These are phyloP conservation scores for Ceyx cyanopectus DNA, from an alignment of 2,113 vertebrate genomes.

Conservation along the genomic window DNA sequence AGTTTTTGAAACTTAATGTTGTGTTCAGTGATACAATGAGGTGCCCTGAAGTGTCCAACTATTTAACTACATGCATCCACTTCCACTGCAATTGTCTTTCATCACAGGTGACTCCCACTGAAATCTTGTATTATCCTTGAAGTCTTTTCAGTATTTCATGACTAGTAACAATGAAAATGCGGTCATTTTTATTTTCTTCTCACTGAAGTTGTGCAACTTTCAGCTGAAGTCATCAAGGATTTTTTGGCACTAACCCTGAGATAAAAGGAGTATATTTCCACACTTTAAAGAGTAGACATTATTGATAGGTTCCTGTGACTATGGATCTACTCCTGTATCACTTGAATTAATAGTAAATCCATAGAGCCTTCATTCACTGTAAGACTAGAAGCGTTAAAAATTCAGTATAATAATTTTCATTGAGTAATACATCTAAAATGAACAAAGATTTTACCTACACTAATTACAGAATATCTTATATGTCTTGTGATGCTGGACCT, in stretches of 20 bases:
- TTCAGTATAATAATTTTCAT: neutral
- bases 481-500: too few species aligned
- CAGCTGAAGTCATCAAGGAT: neutral
- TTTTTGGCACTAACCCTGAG: neutral
- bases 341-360: neutral
- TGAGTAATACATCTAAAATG: neutral
- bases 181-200: neutral
- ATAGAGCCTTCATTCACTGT: neutral
- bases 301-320: neutral
- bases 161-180: neutral
- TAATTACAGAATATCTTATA: neutral
- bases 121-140: neutral
- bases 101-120: neutral
- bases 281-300: neutral
- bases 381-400: neutral
- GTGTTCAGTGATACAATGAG: neutral
- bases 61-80: neutral
- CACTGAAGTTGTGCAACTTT: neutral
- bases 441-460: neutral
- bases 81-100: neutral
- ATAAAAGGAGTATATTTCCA: neutral
- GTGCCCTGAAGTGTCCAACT: neutral
- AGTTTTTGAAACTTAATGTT: neutral
- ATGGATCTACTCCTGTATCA: neutral
- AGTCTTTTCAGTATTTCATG: neutral